Base-by-base conservation (phyloP, 2,797 vertebrate species). In the Siniperca undulata region DNA sequence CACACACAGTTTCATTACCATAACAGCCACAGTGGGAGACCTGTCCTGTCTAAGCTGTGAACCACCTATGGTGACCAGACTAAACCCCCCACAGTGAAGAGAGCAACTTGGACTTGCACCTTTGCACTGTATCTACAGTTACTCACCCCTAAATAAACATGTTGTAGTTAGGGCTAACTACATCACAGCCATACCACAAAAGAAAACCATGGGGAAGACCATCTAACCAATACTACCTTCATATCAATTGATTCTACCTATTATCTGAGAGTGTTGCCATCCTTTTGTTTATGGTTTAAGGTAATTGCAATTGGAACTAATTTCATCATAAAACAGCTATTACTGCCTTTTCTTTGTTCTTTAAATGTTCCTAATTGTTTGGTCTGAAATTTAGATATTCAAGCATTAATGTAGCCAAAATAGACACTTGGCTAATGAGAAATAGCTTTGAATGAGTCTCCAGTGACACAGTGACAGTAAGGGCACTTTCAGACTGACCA, bases 1-100 rank as follows among this genome's bases (percentile, higher is more conserved):
- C n/a, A 80, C 38, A 60, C 34, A 65, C 34, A 46, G 3, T 53
- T 72, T 67, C 72, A 82, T 81, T 78, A 87, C 42, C 40, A 67
- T 78, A 77, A 84, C 72, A 83, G 81, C 76, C 61, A 79, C 82
- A 80, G 38, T 58, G 56, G 73, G 70, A 77, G 62, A 69, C 40
- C 20, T 68, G 75, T 64, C 66, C 22, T 6, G 53, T 74, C 76
- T 66, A 58, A 72, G 64, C 68, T 50, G 34, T 16, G 72, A 83
- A 59, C 81, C 74, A 78, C 81, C 85, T 70, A 72, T 59, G 42
- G 77, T 61, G 81, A 82, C 56, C 74, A 61, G 71, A 87, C 87
- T 74, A 84, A 78, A 82, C 56, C 67, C 70, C 70, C 70, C 36
- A n/a, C 60, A 64, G 78, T 67, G 78, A 82, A 65, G 68, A 76